These are phyloP conservation scores for Epirrhoe alternata DNA, from an alignment of 2,888 invertebrate genomes.

Conservation along the genomic window DNA sequence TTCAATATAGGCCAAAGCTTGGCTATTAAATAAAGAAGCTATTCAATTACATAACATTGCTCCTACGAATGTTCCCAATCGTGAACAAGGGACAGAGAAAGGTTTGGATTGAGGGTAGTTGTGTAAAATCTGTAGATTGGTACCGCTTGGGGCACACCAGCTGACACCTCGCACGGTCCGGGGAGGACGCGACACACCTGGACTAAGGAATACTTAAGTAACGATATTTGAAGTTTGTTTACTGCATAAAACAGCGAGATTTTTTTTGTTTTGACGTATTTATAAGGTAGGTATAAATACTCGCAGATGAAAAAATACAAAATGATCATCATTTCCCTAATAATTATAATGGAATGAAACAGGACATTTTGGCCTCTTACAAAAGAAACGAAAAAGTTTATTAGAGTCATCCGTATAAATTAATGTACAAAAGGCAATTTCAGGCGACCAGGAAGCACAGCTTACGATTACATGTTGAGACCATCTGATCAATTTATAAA, in stretches of 20 bases:
- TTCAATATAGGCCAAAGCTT: background rate
- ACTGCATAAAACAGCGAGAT: background rate
- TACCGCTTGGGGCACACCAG: conserved; percentile 38
- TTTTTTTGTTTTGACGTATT: background rate
- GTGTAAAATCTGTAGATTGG: conserved; percentile 36
- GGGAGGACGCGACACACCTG: conserved; percentile 13
- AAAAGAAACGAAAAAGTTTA: background rate
- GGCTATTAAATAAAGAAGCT: conserved; percentile 17
- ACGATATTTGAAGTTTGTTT: background rate
- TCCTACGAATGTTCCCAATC: conserved; percentile 17
- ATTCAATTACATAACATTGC: conserved; percentile 22
- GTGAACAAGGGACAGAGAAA: conserved; percentile 25
- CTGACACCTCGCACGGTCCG: conserved; percentile 38
- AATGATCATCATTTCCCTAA: no score
- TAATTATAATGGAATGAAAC: no score
- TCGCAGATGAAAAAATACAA: no score
- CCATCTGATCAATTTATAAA: background rate
- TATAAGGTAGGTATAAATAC: background rate
- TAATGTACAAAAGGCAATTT: background rate
- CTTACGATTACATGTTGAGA: background rate
- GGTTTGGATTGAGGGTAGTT: conserved; percentile 25
- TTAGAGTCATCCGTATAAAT: background rate
- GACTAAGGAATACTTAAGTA: conserved; percentile 10
- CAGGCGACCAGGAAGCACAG: background rate
- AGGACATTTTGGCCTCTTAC: no score